Conservation (phyloP, 2,797 vertebrate species). For the Leucoraja ocellata region DNA sequence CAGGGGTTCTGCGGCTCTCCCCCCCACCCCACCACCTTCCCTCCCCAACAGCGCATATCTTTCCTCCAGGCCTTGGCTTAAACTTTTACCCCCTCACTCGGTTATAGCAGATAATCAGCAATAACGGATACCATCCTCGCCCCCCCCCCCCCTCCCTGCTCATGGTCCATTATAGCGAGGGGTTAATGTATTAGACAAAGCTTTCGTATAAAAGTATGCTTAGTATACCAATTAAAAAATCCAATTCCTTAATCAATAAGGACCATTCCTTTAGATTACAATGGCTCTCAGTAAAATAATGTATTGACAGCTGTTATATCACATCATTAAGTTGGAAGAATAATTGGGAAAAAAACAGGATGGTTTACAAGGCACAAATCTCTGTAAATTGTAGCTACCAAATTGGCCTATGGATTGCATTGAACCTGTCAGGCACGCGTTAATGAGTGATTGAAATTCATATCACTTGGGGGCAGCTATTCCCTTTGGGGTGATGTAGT, state of each 20-base stretch:
- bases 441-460: constrained; percentile 5
- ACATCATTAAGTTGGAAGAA: neutral
- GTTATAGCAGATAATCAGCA: no score
- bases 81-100: no score
- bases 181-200: no score
- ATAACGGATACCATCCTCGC: no score
- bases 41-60: no score
- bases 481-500: constrained; percentile 8
- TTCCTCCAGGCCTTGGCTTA: no score
- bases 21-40: no score
- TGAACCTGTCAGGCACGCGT: constrained; percentile 10
- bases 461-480: neutral
- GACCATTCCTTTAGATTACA: neutral
- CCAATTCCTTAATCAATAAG: neutral
- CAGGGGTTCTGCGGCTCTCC: no score
- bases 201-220: no score
- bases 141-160: no score
- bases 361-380: neutral
- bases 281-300: neutral
- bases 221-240: no score
- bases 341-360: neutral
- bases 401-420: neutral
- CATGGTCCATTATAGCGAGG: no score
- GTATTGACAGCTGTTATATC: neutral
- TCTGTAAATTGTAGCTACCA: neutral